Evolutionary conservation across 2,113 vertebrate genomes (phyloP).

Genomic region (Suricata suricatta): DNA sequence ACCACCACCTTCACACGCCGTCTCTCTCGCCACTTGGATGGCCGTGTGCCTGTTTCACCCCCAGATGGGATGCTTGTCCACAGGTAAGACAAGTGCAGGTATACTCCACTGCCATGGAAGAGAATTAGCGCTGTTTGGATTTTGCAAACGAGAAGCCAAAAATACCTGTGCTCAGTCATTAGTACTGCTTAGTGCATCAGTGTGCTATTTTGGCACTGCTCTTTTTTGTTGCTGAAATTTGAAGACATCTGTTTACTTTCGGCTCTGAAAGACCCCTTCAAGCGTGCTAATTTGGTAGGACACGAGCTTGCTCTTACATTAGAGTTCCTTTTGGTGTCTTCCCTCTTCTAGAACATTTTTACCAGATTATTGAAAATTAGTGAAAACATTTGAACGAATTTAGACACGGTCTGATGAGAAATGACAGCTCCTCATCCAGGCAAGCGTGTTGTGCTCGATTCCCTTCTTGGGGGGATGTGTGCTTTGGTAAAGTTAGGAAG

Average conservation of each 20-base stretch:
- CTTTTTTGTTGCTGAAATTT: constrained; percentile 63
- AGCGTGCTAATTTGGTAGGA: constrained; percentile 35
- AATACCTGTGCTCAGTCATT: constrained; percentile 58
- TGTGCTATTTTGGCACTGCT: constrained; percentile 58
- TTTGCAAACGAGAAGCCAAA: constrained; percentile 60
- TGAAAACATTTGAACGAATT: constrained; percentile 80
- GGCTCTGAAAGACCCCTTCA: constrained; percentile 68
- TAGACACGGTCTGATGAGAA: constrained; percentile 76
- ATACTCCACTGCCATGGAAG: background rate
- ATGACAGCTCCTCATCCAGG: constrained; percentile 76
- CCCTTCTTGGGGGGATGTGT: background rate
- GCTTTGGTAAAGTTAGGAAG: constrained; percentile 24
- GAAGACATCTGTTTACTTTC: constrained; percentile 66
- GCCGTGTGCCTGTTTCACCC: background rate
- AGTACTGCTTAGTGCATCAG: background rate
- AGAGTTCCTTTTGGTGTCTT: constrained; percentile 21
- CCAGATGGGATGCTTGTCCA: background rate
- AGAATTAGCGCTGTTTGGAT: constrained; percentile 29
- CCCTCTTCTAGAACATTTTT: constrained; percentile 67
- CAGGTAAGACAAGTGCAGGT: background rate
- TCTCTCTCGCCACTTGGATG: background rate
- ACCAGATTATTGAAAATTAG: constrained; percentile 69
- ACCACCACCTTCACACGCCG: background rate
- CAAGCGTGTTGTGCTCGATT: constrained; percentile 35
- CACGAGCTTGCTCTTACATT: constrained; percentile 26